A percentile compares a stretch with the other conserved stretches of the same genome.
Evolutionary conservation across 2,113 vertebrate genomes (phyloP).

Genomic region (Actinemys pallida): DNA sequence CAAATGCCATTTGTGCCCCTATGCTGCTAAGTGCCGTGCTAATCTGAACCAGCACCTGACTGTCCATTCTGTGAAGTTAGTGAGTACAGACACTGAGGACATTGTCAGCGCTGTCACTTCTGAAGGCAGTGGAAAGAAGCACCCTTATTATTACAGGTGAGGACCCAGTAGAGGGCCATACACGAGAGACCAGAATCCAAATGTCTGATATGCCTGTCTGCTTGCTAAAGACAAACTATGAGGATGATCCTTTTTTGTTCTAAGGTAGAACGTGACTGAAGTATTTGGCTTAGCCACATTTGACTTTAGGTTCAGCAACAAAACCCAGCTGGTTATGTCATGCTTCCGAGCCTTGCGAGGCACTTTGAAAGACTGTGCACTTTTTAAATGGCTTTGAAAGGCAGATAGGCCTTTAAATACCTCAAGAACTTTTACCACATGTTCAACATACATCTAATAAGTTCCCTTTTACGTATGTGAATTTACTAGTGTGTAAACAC

Average conservation of each 20-base stretch:
- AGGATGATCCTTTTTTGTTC: neutral
- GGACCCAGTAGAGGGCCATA: neutral
- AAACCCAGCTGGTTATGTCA: neutral
- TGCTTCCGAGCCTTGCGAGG: neutral
- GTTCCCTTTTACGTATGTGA: constrained; percentile 9
- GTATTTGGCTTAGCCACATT: rapidly evolving
- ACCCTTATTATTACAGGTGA: constrained; percentile 97
- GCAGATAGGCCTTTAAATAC: neutral
- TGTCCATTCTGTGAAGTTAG: constrained; percentile 98
- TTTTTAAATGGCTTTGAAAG: neutral
- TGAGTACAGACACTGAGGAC: constrained; percentile 95
- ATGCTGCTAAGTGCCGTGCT: constrained; percentile 98
- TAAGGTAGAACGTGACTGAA: rapidly evolving
- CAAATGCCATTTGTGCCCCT: constrained; percentile 99
- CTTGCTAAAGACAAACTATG: rapidly evolving
- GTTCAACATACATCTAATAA: neutral
- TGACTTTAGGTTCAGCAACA: neutral
- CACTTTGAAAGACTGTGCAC: neutral
- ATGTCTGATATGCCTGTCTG: neutral
- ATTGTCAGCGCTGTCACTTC: constrained; percentile 92
- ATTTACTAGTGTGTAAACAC: rapidly evolving
- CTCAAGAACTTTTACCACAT: neutral
- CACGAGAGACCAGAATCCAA: neutral
- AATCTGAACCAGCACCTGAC: constrained; percentile 99
- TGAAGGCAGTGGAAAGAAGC: constrained; percentile 91